Base-by-base conservation (phyloP, 2,888 invertebrate species). In the Nasonovia ribisnigri region DNA sequence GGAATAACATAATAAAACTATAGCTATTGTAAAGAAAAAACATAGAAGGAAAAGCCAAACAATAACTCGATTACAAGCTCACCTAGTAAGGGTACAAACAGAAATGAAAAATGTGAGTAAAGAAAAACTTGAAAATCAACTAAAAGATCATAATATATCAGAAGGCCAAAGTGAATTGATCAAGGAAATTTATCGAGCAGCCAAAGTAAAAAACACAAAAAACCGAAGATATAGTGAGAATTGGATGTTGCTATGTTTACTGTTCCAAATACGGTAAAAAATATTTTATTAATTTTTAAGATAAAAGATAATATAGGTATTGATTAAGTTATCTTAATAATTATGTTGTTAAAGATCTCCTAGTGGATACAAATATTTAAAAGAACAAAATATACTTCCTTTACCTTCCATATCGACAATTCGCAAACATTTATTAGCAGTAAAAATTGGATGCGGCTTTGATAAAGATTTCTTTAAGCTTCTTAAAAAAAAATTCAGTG, bases 231-330 rank as follows among this genome's bases (percentile, higher is more conserved):
- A 60, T 60, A 84, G 77, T 42, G 36, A 77, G 67, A 77, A 77
- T 77, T 77, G 77, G 36, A 77, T 77, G 77, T 36, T 77, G 77
- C 36, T 84, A 84, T 84, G 84, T 84, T 84, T 84, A 84, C 24
- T 84, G 24, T 84, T 84, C 8, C 84, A 84, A 84, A 84, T 84
- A n/a, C 8, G 84, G 84, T 84, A 84, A 84, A 84, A 16, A 42
- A 60, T 60, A 3, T 60, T 29, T 60, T n/a, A 60, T 16, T 60
- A n/a, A 60, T 60, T 60, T 29, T 29, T 29, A n/a, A 60, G 60
- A 29, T 60, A 60, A 60, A 60, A 29, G 11, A 10, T 60, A 29
- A 1, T 11, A 29, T 60, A 11, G 60, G 29, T 60, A 60, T 60
- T 60, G 29, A 60, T 60, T 60, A 29, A n/a, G 29, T n/a, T n/a